Base-by-base conservation (phyloP, 2,113 vertebrate genomes). In the Suncus etruscus region DNA sequence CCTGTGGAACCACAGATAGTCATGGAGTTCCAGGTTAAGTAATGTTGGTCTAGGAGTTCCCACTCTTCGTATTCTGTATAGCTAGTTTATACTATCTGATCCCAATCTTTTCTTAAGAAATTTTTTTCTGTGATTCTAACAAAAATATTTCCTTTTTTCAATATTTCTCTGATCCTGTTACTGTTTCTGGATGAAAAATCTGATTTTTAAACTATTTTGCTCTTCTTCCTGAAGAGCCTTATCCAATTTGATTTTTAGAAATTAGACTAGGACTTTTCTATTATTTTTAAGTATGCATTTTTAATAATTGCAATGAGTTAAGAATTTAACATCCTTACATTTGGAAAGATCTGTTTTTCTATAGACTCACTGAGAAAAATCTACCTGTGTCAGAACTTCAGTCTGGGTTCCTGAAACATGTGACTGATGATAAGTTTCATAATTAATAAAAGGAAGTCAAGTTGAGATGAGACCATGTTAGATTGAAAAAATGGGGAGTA, bases 151-250 rank as follows among this genome's bases (percentile, higher is more conserved):
- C 39, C 68, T 94, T 91, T 74, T 91, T 66, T 63, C 11, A 29
- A 1, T 82, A 16, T 75, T 70, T 76, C 47, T 79, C 27, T 72
- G n/a, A 24, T 86, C 20, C 58, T 83, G 1, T 50, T 75, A 47
- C 20, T 79, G 76, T 15, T 63, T 87, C 47, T 86, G 77, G 29
- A 82, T 90, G 69, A 83, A 93, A 89, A 91, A 22, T 4, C 79
- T 89, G 22, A 54, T 63, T 83, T 86, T 70, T 86, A 89, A 74
- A 39, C 58, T 91, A 78, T 48, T 66, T n/a, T 39, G 16, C 63
- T 74, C 31, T 48, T 50, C 72, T 61, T 58, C 8, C 39, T 39
- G 39, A 77, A 89, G 31, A 82, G 48, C 78, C 65, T 79, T 48
- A 63, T 16, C 72, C 86, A 89, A 79, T 16, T 22, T 61, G 39